phyloP scores from a whole-genome alignment of 2,797 vertebrate genomes.

The Falco cherrug region DNA sequence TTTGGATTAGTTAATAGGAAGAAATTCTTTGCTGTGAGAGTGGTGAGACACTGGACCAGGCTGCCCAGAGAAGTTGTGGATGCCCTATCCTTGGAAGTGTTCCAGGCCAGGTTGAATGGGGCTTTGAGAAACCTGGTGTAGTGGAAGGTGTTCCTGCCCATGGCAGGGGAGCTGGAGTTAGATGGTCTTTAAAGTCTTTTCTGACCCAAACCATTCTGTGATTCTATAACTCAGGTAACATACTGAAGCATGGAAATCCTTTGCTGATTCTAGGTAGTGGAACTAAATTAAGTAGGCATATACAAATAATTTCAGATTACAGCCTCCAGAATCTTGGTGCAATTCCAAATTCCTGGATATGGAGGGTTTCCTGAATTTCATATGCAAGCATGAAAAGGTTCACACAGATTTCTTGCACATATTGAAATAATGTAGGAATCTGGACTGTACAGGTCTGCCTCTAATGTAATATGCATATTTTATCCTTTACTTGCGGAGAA shows the following conservation, averaged over 20 bases:
- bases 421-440: neutral
- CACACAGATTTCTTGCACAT: neutral
- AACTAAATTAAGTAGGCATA: neutral
- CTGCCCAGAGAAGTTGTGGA: no score
- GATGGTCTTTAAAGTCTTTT: no score
- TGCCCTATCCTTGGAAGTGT: no score
- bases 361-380: neutral
- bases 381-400: neutral
- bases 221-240: neutral
- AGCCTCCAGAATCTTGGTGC: neutral
- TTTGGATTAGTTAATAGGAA: no score
- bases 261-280: neutral
- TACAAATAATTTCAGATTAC: neutral
- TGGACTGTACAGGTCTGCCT: neutral
- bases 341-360: neutral
- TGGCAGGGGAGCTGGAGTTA: no score
- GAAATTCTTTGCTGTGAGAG: no score
- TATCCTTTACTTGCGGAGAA: neutral
- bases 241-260: neutral
- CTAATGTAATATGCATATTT: neutral
- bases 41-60: no score
- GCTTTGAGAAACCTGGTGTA: no score
- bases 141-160: no score
- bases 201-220: no score
- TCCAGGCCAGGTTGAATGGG: no score